Conservation (phyloP, 2,113 vertebrate species). For the Campylomormyrus tamandua region DNA sequence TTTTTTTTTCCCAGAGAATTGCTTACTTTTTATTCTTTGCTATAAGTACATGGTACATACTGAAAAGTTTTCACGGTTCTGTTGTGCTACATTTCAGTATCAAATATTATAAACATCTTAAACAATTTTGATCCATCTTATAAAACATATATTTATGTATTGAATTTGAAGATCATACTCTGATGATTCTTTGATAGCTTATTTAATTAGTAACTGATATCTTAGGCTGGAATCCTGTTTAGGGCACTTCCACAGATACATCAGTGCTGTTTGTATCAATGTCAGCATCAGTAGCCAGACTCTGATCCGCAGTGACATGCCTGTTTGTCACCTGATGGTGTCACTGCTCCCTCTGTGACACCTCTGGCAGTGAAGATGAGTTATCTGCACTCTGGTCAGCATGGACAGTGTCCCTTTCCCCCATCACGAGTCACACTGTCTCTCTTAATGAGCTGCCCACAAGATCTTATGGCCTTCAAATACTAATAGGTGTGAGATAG, state of each 20-base stretch:
- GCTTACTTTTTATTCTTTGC: background rate
- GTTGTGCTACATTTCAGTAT: background rate
- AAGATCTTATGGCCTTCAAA: conserved; percentile 28
- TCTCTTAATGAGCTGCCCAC: conserved; percentile 33
- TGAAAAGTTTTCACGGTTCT: background rate
- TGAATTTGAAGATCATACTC: background rate
- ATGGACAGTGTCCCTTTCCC: background rate
- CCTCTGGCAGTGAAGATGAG: conserved; percentile 19
- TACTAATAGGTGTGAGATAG: conserved; percentile 50
- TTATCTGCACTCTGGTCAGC: background rate
- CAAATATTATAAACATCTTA: background rate
- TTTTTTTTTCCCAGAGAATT: background rate
- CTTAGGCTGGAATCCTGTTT: background rate
- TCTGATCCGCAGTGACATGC: background rate
- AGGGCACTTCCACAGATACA: background rate
- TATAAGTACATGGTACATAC: background rate
- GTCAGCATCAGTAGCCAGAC: background rate
- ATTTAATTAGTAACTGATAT: background rate
- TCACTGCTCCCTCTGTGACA: conserved; percentile 5
- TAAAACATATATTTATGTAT: background rate
- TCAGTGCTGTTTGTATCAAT: background rate
- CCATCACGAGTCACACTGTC: conserved; percentile 21
- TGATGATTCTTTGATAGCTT: background rate
- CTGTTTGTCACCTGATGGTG: conserved; percentile 4
- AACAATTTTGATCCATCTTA: background rate